Evolutionary conservation across 2,113 vertebrate genomes (phyloP).

Genomic region (Actinemys pallida): DNA sequence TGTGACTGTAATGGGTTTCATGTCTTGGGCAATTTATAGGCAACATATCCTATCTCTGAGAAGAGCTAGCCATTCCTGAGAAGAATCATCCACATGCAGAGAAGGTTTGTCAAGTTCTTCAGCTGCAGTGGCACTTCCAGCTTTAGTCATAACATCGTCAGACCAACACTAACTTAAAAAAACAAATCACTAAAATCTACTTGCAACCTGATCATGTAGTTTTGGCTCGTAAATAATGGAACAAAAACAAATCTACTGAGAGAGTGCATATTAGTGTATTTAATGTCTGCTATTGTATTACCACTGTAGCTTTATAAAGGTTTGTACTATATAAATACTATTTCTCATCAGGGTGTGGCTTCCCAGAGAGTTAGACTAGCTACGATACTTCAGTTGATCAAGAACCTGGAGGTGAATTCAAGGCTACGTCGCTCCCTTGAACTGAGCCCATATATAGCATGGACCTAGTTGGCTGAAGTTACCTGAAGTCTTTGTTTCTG

Average conservation of each 20-base stretch:
- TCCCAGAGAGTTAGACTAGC: neutral
- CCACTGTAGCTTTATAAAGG: neutral
- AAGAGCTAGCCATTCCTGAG: neutral
- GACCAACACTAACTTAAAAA: neutral
- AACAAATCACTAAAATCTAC: neutral
- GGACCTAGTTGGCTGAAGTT: neutral
- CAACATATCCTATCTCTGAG: neutral
- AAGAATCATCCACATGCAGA: neutral
- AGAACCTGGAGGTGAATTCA: neutral
- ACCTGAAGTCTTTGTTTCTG: conserved; percentile 92
- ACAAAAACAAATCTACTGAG: neutral
- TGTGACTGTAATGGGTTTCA: neutral
- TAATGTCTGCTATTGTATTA: neutral
- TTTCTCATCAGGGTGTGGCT: neutral
- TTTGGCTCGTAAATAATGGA: neutral
- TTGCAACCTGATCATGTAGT: neutral
- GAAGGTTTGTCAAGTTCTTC: neutral
- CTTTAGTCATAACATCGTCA: neutral
- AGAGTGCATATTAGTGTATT: accelerated
- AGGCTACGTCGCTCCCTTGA: neutral
- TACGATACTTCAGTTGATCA: neutral
- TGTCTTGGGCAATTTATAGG: accelerated
- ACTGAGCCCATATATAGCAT: accelerated
- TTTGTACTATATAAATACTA: neutral
- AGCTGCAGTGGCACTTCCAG: neutral